phyloP scores from a whole-genome alignment of 2,113 vertebrate genomes.

The Melospiza georgiana region DNA sequence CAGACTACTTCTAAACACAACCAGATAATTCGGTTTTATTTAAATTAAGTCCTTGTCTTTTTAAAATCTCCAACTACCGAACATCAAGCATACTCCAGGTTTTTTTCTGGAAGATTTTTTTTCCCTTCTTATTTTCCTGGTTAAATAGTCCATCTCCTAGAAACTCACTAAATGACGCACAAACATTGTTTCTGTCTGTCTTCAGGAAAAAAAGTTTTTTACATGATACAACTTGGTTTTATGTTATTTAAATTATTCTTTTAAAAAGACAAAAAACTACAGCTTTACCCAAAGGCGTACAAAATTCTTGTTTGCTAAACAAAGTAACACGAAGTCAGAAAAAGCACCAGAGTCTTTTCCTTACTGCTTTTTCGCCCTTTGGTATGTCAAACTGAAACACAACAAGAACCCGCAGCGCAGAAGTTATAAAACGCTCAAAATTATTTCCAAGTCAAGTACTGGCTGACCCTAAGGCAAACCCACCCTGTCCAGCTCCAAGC shows the following conservation, averaged over 20 bases:
- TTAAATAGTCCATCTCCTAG: background rate
- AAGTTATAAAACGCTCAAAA: background rate
- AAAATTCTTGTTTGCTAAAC: background rate
- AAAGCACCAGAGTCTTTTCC: background rate
- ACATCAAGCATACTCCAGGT: background rate
- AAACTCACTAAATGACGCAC: conserved; percentile 21
- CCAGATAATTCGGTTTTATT: conserved; percentile 1
- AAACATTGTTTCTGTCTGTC: background rate
- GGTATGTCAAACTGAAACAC: conserved; percentile 19
- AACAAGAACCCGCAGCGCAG: background rate
- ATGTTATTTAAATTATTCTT: background rate
- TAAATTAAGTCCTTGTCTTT: background rate
- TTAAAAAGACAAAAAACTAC: background rate
- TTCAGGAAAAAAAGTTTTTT: background rate
- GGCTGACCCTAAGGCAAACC: background rate
- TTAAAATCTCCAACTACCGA: background rate
- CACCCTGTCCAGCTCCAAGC: background rate
- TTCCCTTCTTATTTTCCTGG: background rate
- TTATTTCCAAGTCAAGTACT: background rate
- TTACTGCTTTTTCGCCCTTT: background rate
- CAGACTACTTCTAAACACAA: conserved; percentile 19
- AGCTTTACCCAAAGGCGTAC: background rate
- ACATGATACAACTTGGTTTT: background rate
- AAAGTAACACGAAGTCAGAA: background rate
- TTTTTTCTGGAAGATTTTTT: background rate